Percentiles rank a stretch among this genome's conserved stretches.
Evolutionary conservation across 2,113 vertebrate species (phyloP).

Genomic region (Myocastor coypus): DNA sequence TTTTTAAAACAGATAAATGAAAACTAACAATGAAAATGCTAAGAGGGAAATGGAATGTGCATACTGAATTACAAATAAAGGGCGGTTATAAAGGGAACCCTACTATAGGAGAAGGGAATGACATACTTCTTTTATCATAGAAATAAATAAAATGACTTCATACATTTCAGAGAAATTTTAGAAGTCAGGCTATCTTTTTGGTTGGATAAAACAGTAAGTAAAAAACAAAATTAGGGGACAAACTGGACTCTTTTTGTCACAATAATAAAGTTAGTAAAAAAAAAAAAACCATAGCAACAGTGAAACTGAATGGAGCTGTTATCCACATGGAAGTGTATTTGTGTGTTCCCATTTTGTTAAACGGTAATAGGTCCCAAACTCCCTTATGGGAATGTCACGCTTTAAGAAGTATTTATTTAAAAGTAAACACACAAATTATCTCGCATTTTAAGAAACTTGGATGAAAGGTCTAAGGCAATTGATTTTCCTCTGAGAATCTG

Average conservation of each 20-base stretch:
- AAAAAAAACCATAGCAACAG: conserved; percentile 26
- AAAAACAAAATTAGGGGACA: background rate
- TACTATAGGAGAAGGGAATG: background rate
- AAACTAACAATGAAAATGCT: background rate
- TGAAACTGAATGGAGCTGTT: background rate
- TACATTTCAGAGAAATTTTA: conserved; percentile 22
- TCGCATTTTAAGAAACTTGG: background rate
- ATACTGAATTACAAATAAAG: background rate
- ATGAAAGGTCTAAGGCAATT: background rate
- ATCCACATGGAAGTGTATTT: background rate
- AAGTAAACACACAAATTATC: background rate
- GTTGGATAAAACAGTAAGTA: background rate
- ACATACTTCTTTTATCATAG: background rate
- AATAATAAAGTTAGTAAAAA: conserved; percentile 20
- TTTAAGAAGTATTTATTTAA: background rate
- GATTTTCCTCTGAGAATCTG: background rate
- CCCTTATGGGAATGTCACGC: background rate
- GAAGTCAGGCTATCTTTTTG: background rate
- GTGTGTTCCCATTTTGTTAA: background rate
- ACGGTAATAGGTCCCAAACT: background rate
- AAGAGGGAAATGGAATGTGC: background rate
- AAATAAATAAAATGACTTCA: conserved; percentile 7
- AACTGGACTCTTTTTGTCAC: background rate
- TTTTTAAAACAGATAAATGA: background rate
- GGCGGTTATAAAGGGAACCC: background rate